A percentile compares a stretch with the other conserved stretches of the same genome.
phyloP scores from a whole-genome alignment of 2,797 vertebrate species.

The Gymnothorax reevesii region DNA sequence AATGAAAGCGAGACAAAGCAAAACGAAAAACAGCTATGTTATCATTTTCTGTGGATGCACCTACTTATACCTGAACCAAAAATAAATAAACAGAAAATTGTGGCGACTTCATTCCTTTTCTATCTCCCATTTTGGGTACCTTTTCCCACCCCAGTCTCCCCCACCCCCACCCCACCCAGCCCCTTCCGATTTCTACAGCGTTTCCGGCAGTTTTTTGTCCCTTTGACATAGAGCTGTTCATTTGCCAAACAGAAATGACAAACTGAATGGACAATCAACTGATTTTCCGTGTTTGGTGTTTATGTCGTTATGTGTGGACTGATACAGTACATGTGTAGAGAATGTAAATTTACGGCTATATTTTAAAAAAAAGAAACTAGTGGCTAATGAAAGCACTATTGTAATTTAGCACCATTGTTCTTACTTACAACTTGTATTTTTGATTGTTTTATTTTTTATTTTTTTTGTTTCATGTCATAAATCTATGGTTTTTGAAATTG shows the following conservation, averaged over 20 bases:
- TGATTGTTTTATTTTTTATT: slow-evolving; percentile 81
- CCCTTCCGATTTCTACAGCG: background rate
- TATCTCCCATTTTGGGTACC: slow-evolving; percentile 87
- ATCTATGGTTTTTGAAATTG: slow-evolving; percentile 61
- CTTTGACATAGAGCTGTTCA: slow-evolving; percentile 78
- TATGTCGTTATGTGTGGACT: slow-evolving; percentile 98
- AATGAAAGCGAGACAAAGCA: background rate
- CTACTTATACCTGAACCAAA: slow-evolving; percentile 99
- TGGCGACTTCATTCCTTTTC: slow-evolving; percentile 98
- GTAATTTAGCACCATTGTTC: slow-evolving; percentile 95
- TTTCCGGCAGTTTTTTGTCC: slow-evolving; percentile 76
- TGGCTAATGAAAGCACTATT: slow-evolving; percentile 98
- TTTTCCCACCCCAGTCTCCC: slow-evolving; percentile 47
- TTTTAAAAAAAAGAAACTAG: slow-evolving; percentile 90
- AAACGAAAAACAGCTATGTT: slow-evolving; percentile 49
- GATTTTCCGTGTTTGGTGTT: slow-evolving; percentile 97
- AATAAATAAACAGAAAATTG: slow-evolving; percentile 84
- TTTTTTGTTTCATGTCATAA: slow-evolving; percentile 61
- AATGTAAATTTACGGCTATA: slow-evolving; percentile 99
- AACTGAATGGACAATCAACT: slow-evolving; percentile 99
- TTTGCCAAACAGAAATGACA: slow-evolving; percentile 88
- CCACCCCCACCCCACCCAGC: background rate
- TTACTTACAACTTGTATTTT: slow-evolving; percentile 79
- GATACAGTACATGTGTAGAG: slow-evolving; percentile 99
- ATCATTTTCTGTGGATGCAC: slow-evolving; percentile 79